Percentiles rank a stretch among this genome's conserved stretches.
These are phyloP conservation scores for Caenorhabditis remanei DNA, from an alignment of 1,140 invertebrate genomes.

Conservation along the genomic window DNA sequence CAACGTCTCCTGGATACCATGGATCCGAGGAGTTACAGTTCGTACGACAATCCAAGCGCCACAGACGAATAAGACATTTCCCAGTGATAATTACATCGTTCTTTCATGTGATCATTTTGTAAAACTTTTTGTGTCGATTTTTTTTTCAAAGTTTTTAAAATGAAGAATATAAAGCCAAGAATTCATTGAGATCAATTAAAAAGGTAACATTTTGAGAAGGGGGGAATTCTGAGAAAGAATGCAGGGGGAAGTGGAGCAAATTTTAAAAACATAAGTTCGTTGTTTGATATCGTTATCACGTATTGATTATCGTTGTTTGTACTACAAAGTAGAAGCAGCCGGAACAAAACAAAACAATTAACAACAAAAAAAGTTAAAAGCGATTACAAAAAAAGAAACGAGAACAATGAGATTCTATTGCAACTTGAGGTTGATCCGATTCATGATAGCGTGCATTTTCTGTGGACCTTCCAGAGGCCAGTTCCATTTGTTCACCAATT, in stretches of 20 bases:
- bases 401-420: slow-evolving; percentile 12
- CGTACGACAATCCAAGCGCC: background rate
- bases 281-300: background rate
- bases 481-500: slow-evolving; percentile 74
- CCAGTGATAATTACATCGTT: background rate
- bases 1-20: slow-evolving; percentile 50
- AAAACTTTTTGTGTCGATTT: background rate
- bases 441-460: slow-evolving; percentile 68
- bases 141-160: background rate
- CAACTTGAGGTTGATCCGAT: slow-evolving; percentile 57
- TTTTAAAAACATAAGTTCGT: background rate
- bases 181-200: slow-evolving; percentile 29
- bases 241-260: background rate
- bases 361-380: background rate
- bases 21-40: slow-evolving; percentile 52
- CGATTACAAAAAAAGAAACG: background rate
- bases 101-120: background rate
- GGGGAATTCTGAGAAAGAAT: background rate
- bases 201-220: background rate
- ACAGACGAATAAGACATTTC: background rate
- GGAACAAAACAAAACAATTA: background rate
- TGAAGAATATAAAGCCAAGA: slow-evolving; percentile 15
- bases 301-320: background rate
- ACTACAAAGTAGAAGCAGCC: background rate
- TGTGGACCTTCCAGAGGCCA: slow-evolving; percentile 72